Percentiles rank a stretch among this genome's conserved stretches.
Conservation (phyloP, 2,113 vertebrate species). For the Myrmophylax atrothorax region DNA sequence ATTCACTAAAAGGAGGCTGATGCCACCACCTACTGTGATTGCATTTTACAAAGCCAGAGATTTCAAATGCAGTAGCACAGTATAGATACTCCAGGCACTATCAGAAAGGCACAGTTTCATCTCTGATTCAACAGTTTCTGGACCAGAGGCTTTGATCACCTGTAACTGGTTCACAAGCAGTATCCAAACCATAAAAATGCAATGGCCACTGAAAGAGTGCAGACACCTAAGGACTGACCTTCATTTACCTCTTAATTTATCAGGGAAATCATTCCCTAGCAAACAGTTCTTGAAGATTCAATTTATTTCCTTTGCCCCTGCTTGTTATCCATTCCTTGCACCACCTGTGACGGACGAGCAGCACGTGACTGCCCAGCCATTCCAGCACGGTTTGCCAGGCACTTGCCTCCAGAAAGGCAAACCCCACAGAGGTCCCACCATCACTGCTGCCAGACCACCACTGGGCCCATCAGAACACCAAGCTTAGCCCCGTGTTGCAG, state of each 20-base stretch:
- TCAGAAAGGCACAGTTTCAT: background rate
- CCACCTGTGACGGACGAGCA: background rate
- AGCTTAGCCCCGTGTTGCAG: background rate
- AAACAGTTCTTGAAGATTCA: background rate
- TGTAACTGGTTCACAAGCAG: background rate
- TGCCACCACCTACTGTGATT: conserved; percentile 38
- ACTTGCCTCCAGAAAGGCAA: background rate
- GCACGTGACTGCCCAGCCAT: background rate
- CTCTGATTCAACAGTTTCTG: background rate
- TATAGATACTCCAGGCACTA: background rate
- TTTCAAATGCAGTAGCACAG: background rate
- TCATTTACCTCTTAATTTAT: background rate
- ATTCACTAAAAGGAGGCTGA: conserved; percentile 19
- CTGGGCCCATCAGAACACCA: background rate
- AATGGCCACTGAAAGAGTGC: background rate
- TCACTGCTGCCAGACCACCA: background rate
- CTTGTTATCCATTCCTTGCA: background rate
- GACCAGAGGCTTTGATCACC: background rate
- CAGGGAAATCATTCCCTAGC: background rate
- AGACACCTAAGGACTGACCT: background rate
- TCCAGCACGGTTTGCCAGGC: accelerated
- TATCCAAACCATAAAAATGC: background rate
- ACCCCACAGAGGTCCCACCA: background rate
- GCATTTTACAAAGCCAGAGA: conserved; percentile 27
- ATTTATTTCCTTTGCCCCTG: background rate